Percentiles rank a stretch among this genome's conserved stretches.
These are phyloP conservation scores for Cardinalis cardinalis DNA, from an alignment of 2,113 vertebrate genomes.

Conservation along the genomic window DNA sequence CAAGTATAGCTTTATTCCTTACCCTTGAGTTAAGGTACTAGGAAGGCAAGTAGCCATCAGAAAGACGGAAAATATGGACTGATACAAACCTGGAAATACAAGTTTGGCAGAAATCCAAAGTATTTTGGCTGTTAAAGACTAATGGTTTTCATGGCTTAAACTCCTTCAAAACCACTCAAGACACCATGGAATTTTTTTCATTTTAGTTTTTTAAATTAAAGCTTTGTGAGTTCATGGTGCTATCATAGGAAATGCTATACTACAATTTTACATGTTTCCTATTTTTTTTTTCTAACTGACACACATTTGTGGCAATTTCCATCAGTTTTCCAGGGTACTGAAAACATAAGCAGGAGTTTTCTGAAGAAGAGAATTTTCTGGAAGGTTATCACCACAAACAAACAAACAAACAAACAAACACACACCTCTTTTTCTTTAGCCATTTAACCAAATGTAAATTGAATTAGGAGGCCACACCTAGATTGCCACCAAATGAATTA, in stretches of 20 bases:
- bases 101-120: neutral
- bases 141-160: neutral
- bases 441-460: neutral
- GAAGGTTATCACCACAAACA: neutral
- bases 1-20: neutral
- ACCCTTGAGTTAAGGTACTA: neutral
- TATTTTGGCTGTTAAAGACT: neutral
- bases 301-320: neutral
- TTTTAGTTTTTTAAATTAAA: neutral
- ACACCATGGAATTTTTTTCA: neutral
- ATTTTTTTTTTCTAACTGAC: neutral
- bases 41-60: neutral
- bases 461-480: neutral
- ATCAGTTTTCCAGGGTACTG: neutral
- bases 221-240: neutral
- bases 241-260: neutral
- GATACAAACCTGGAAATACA: constrained; percentile 28
- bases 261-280: neutral
- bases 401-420: neutral
- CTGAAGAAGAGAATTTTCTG: neutral
- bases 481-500: neutral
- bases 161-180: neutral
- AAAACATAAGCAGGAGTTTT: neutral
- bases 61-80: neutral
- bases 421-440: neutral